Conservation (phyloP, 2,797 vertebrate species). For the Carcharodon carcharias region DNA sequence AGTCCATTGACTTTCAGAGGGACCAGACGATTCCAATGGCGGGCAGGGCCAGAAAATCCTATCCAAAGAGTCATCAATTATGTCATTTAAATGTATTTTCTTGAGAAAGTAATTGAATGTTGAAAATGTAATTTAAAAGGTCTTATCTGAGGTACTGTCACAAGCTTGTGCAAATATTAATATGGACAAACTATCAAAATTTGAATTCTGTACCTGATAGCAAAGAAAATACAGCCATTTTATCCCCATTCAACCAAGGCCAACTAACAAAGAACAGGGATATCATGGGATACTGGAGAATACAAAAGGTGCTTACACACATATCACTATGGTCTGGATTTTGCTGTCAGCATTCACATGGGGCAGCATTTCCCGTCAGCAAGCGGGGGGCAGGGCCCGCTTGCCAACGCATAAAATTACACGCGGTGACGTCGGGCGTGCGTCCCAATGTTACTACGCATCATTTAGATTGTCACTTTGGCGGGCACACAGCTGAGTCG, state of each 20-base stretch:
- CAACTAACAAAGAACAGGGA: not conserved
- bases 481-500: no score
- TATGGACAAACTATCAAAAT: not conserved
- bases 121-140: not conserved
- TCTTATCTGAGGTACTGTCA: not conserved
- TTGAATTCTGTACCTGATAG: not conserved
- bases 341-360: not conserved
- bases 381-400: no score
- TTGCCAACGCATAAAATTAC: no score
- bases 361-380: no score
- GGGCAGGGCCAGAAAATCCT: no score
- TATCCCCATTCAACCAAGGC: not conserved
- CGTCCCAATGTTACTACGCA: no score
- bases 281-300: not conserved
- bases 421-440: no score
- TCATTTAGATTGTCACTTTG: no score
- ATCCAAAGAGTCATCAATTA: not conserved
- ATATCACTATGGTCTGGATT: not conserved
- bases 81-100: not conserved
- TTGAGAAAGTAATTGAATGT: not conserved
- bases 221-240: not conserved
- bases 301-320: not conserved
- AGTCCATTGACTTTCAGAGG: no score
- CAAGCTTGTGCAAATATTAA: constrained; percentile 2
- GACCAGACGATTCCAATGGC: no score